Base-by-base conservation (phyloP, 2,113 vertebrate genomes). In the Ailurus styani region DNA sequence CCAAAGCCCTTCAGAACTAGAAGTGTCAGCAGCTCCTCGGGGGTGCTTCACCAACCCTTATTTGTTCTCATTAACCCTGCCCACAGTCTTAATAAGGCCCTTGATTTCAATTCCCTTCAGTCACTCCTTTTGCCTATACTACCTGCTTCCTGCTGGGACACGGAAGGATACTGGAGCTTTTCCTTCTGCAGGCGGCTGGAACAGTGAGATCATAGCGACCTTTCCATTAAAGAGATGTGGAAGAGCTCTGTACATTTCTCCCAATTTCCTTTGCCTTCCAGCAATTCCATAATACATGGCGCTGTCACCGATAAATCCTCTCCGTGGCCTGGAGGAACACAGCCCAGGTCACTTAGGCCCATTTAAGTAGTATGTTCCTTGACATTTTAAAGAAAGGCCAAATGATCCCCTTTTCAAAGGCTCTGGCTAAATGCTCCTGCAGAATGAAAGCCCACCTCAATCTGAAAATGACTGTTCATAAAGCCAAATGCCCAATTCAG, bases 391-490 rank as follows among this genome's bases (percentile, higher is more conserved):
- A 92, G 73, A 97, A 93, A 91, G 45, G 62, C 8, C 54, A 68
- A 95, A 91, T 52, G 23, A 52, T 66, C 23, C 13, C 60, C 37
- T 29, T 89, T 94, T 34, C 45, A 78, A 89, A 95, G 25, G 18
- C 54, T 87, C 62, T 93, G 34, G 77, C 90, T 94, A 78, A 94
- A 90, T 47, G 66, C 13, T 93, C 79, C 64, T 70, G 21, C 27
- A 83, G 50, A 95, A 93, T 78, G 17, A 97, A 93, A 87, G 52
- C 29, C 86, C 78, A 84, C 82, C 64, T 95, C 50, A 85, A 78
- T 91, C 78, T 97, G 73, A 95, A 98, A 96, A 97, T 81, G 77
- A 42, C 83, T 89, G 37, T 91, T 87, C 60, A 1, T n/a, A 17
- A 96, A 96, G 75, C 54, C 78, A 68, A 94, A 94, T 77, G n/a